Base-by-base conservation (phyloP, 2,797 vertebrate species). In the Loriculus beryllinus region DNA sequence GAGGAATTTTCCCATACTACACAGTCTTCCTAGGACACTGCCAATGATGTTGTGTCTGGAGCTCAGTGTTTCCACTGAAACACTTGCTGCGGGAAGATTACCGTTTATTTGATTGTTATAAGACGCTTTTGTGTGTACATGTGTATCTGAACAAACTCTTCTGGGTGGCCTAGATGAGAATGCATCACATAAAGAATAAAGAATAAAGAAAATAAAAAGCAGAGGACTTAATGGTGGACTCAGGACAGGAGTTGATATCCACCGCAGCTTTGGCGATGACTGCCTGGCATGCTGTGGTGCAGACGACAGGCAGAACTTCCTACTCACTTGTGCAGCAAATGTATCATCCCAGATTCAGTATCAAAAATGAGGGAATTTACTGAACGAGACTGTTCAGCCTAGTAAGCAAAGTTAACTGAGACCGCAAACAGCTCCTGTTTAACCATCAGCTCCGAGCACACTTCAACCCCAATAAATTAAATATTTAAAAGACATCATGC, bases 401-500 rank as follows among this genome's bases (percentile, higher is more conserved):
- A 67, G 88, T 70, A 87, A 84, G 59, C 59, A 84, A 76, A 87
- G 83, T 91, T 96, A 94, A 92, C 82, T 23, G 81, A 95, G 82
- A 91, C 85, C 10, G 15, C 60, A 88, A 84, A 57, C 78, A 59
- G 79, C 74, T 93, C 72, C 72, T 62, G 33, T 93, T 96, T 91
- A 92, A 86, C 92, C 78, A 62, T 87, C 94, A 91, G 88, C 95
- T 96, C 96, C 7, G 9, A 96, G 97, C 95, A 93, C 86, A 70
- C 95, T 97, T 95, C 96, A 96, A 96, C 94, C 90, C 95, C 97
- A 97, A 98, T 97, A 98, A 97, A 98, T 98, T 97, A 98, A 98
- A 98, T 98, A 98, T 98, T 98, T 98, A 98, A 98, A 98, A 98
- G 97, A 97, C 97, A 97, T 95, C 96, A 96, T 97, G 95, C 97